phyloP scores from a whole-genome alignment of 92 coral and sea anemone species.

The Virgularia gustaviana region DNA sequence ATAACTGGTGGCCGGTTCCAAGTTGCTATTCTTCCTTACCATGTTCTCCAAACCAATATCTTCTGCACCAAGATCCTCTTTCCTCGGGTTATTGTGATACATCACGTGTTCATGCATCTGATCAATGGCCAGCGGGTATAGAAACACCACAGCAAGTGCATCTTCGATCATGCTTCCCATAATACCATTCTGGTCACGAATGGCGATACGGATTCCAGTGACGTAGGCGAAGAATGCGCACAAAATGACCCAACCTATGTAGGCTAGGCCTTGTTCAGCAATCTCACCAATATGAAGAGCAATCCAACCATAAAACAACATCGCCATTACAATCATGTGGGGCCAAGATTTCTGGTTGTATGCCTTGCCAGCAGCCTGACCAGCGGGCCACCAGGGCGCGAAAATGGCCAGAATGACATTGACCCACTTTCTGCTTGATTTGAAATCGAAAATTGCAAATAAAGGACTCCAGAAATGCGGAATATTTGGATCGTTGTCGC shows the following conservation, averaged over 20 bases:
- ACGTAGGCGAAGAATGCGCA: slow-evolving; percentile 71
- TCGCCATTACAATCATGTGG: slow-evolving; percentile 65
- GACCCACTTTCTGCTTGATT: slow-evolving; percentile 32
- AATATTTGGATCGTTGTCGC: slow-evolving; percentile 57
- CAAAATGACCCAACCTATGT: slow-evolving; percentile 74
- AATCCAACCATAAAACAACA: slow-evolving; percentile 72
- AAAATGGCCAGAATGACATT: slow-evolving; percentile 53
- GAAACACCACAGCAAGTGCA: slow-evolving; percentile 57
- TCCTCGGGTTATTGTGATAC: slow-evolving; percentile 8
- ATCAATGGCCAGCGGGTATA: slow-evolving; percentile 54
- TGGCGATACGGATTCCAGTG: slow-evolving; percentile 61
- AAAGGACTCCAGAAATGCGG: slow-evolving; percentile 66
- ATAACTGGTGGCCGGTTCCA: not conserved
- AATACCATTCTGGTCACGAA: slow-evolving; percentile 44
- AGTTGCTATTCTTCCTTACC: not conserved
- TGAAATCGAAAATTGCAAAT: slow-evolving; percentile 58
- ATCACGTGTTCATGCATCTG: slow-evolving; percentile 62
- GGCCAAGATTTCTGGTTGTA: slow-evolving; percentile 45
- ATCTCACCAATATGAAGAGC: slow-evolving; percentile 62
- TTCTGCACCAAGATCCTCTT: not conserved
- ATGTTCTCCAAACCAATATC: slow-evolving; percentile 10
- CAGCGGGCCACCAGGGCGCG: slow-evolving; percentile 76
- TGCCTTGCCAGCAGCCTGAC: slow-evolving; percentile 70
- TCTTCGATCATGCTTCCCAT: slow-evolving; percentile 55
- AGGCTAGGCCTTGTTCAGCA: slow-evolving; percentile 58